Evolutionary conservation across 2,797 vertebrate genomes (phyloP).

Genomic region (Gallinago nigripennis): DNA sequence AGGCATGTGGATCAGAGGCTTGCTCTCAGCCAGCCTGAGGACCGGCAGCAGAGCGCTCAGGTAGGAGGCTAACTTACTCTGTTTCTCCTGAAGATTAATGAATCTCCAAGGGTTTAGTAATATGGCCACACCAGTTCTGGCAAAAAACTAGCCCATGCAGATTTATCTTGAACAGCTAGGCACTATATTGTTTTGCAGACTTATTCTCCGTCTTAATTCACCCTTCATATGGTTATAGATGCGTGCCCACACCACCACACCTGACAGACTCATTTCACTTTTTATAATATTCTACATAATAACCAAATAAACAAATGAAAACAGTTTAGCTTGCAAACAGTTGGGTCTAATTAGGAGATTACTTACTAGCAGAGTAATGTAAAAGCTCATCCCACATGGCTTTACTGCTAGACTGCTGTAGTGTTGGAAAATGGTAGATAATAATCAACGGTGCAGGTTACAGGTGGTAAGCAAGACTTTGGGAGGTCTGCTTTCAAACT

Average conservation of each 20-base stretch:
- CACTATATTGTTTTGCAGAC: background rate
- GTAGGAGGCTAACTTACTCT: background rate
- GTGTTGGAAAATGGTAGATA: background rate
- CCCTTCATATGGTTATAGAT: background rate
- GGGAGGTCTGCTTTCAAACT: background rate
- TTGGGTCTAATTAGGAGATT: background rate
- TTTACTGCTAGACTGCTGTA: background rate
- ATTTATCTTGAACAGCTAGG: background rate
- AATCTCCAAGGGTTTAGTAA: background rate
- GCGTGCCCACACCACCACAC: accelerated
- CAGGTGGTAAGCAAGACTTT: background rate
- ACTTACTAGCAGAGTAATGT: background rate
- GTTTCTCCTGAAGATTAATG: background rate
- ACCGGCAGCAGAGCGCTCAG: background rate
- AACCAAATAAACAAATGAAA: background rate
- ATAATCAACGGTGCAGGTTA: background rate
- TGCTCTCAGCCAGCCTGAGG: background rate
- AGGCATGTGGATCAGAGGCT: background rate
- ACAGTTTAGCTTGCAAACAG: background rate
- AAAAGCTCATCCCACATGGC: background rate
- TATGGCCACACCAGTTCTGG: background rate
- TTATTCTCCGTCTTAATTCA: background rate
- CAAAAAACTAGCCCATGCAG: background rate
- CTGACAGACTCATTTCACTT: background rate
- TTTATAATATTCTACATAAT: background rate